Evolutionary conservation across 2,888 invertebrate species (phyloP).

Genomic region (Lysandra bellargus): DNA sequence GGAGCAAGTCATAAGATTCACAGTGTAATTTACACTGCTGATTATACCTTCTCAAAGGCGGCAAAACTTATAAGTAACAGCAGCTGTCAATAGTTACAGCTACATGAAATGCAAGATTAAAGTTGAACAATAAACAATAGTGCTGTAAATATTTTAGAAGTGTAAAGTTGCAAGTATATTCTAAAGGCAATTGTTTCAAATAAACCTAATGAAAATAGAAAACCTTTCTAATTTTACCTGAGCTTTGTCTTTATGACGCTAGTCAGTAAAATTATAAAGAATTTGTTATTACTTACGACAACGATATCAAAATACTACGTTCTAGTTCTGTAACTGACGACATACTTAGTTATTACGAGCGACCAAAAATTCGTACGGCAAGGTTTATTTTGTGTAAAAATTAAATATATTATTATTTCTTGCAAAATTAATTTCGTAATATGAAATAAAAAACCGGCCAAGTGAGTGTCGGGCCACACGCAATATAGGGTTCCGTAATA

Average conservation of each 20-base stretch:
- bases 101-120: not conserved
- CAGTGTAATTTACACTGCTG: not conserved
- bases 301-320: too few species aligned
- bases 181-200: not conserved
- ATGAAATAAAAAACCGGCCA: too few species aligned
- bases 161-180: not conserved
- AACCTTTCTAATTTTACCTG: not conserved
- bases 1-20: too few species aligned
- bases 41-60: not conserved
- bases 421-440: too few species aligned
- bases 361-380: not conserved
- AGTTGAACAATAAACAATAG: constrained; percentile 3
- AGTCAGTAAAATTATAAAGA: not conserved
- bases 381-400: not conserved
- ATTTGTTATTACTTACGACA: too few species aligned
- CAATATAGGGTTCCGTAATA: too few species aligned
- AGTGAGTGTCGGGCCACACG: too few species aligned
- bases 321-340: too few species aligned
- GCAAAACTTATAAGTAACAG: not conserved
- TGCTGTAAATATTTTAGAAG: not conserved
- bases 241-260: not conserved
- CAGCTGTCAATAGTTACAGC: not conserved
- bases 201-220: not conserved
- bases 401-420: not conserved
- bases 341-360: too few species aligned